Conservation (phyloP, 2,113 vertebrate species). For the Tonatia bakeri region DNA sequence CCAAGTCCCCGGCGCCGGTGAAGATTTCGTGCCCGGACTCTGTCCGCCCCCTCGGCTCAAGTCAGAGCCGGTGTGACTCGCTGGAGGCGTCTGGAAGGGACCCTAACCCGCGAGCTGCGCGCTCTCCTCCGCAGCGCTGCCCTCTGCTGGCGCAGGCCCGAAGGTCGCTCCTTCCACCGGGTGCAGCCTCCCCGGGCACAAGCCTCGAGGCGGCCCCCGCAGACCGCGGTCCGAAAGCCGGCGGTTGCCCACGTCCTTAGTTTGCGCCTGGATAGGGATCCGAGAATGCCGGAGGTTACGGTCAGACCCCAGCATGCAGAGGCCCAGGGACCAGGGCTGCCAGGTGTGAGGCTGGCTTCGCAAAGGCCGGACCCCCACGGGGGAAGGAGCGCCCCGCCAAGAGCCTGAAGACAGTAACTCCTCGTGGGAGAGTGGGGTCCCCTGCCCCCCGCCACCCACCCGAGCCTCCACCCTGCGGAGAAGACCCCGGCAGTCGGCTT, state of each 20-base stretch:
- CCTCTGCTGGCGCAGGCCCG: slow-evolving; percentile 58
- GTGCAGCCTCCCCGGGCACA: background rate
- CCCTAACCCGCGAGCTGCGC: background rate
- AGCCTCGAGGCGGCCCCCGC: background rate
- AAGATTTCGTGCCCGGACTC: background rate
- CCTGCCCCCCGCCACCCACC: background rate
- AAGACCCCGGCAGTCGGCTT: background rate
- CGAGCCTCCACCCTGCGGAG: background rate
- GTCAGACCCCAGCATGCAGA: background rate
- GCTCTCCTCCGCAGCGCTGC: slow-evolving; percentile 46
- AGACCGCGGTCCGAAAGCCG: background rate
- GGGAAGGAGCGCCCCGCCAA: background rate
- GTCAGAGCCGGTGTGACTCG: background rate
- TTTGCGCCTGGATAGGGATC: fast-evolving
- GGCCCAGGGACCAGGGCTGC: background rate
- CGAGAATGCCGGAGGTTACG: background rate
- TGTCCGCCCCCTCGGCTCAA: background rate
- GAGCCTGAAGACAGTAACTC: fast-evolving
- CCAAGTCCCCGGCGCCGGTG: background rate
- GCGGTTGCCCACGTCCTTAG: too few relatives aligned
- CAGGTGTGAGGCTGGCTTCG: background rate
- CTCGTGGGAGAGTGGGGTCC: too few relatives aligned
- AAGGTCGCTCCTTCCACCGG: background rate
- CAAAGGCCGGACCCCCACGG: fast-evolving
- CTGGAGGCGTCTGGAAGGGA: background rate